Base-by-base conservation (phyloP, 2,888 invertebrate genomes). In the Pegoplata infirma region DNA sequence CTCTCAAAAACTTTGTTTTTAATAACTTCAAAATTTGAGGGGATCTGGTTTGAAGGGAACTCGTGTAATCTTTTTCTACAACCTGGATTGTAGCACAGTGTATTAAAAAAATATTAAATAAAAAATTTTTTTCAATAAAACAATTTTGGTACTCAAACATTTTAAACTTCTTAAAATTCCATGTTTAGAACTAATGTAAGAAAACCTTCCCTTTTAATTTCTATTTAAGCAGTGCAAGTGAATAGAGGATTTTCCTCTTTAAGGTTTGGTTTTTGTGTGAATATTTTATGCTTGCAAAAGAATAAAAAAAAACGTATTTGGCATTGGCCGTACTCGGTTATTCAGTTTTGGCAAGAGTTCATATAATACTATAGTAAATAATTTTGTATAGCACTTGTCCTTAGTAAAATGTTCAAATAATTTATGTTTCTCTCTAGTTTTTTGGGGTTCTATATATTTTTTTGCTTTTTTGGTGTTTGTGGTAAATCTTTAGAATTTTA, bases 401-500 rank as follows among this genome's bases (percentile, higher is more conserved):
- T 63, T 61, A 66, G 36, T 32, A 19, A 68, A 58, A 75, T 58
- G 28, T 68, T 46, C 12, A 44, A 59, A 44, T 47, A 75, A 66
- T 73, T 67, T 72, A 64, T 64, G 17, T 46, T 72, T 68, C 47
- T 47, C 6, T 25, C 3, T 28, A 21, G 12, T 16, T 64, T 61
- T 32, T 53, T 10, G 8, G 46, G n/a, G n/a, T n/a, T n/a, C n/a
- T 32, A 2, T 56, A 0, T 44, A 2, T 36, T n/a, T n/a, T 47
- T 61, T 47, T 23, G 10, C n/a, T 23, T 32, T 36, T 56, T 59
- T 36, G 51, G 44, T 32, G 19, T 40, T 55, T 75, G 55, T 53
- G 44, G 55, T 14, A 63, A 63, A 55, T 53, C 28, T 68, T 63
- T 44, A n/a, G 23, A 25, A 72, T 46, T 72, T 67, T 71, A 64